These are phyloP conservation scores for Riparia riparia DNA, from an alignment of 2,113 vertebrate species.

Conservation along the genomic window DNA sequence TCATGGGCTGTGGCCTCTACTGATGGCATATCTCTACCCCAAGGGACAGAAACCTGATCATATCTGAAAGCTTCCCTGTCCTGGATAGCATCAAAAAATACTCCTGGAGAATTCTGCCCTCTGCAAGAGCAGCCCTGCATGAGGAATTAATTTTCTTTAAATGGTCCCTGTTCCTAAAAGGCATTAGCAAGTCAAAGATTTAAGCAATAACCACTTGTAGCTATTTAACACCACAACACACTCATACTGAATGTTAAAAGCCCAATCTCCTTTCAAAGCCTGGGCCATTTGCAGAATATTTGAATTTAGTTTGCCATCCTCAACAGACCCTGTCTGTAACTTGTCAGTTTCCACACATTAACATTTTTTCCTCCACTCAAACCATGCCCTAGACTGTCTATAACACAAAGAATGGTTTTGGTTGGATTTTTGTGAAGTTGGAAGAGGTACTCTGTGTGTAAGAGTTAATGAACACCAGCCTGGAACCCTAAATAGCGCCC, in stretches of 20 bases:
- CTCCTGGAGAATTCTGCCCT: background rate
- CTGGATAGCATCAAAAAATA: background rate
- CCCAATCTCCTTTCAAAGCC: background rate
- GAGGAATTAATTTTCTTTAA: conserved; percentile 34
- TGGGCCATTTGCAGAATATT: background rate
- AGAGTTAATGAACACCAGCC: background rate
- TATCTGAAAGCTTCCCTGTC: conserved; percentile 34
- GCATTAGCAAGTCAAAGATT: background rate
- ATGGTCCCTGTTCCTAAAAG: background rate
- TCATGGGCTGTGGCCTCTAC: background rate
- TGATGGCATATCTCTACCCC: background rate
- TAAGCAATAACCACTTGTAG: background rate
- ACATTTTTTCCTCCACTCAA: background rate
- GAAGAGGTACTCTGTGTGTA: fast-evolving
- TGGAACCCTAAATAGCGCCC: background rate
- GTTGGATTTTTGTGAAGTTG: background rate
- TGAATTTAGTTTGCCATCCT: background rate
- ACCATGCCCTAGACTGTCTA: background rate
- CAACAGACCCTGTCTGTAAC: background rate
- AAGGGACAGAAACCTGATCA: conserved; percentile 10
- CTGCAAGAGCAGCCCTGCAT: conserved; percentile 10
- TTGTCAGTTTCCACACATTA: background rate
- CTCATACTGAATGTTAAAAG: background rate
- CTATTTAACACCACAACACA: background rate
- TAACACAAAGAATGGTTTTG: background rate